phyloP scores from a whole-genome alignment of 2,113 vertebrate genomes.

The Aldabrachelys gigantea region DNA sequence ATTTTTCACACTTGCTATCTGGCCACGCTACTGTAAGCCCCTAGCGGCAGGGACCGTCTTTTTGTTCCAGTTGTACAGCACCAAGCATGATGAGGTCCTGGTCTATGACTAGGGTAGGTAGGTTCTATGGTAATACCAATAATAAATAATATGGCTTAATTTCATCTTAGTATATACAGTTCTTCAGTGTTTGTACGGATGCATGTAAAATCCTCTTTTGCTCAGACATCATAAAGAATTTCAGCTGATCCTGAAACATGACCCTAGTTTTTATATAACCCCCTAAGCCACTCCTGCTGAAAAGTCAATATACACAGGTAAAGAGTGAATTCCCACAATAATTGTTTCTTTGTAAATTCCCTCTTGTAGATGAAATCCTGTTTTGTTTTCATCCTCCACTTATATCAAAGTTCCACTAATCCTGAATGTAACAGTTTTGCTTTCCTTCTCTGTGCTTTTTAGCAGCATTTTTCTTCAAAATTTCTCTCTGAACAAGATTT shows the following conservation, averaged over 20 bases:
- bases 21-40: background rate
- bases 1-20: too few species aligned
- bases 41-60: background rate
- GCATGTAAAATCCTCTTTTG: background rate
- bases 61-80: background rate
- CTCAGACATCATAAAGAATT: background rate
- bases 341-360: background rate
- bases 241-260: background rate
- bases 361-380: background rate
- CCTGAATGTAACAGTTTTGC: background rate
- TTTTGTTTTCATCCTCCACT: slow-evolving; percentile 6
- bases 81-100: background rate
- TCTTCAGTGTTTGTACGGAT: background rate
- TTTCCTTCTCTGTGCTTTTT: background rate
- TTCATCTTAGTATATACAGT: background rate
- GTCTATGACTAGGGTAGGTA: background rate
- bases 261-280: background rate
- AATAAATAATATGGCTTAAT: background rate
- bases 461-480: background rate
- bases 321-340: background rate
- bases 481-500: background rate
- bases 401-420: background rate
- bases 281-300: background rate
- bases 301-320: background rate
- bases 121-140: background rate